Base-by-base conservation (phyloP, 2,113 vertebrate species). In the Sapajus apella region DNA sequence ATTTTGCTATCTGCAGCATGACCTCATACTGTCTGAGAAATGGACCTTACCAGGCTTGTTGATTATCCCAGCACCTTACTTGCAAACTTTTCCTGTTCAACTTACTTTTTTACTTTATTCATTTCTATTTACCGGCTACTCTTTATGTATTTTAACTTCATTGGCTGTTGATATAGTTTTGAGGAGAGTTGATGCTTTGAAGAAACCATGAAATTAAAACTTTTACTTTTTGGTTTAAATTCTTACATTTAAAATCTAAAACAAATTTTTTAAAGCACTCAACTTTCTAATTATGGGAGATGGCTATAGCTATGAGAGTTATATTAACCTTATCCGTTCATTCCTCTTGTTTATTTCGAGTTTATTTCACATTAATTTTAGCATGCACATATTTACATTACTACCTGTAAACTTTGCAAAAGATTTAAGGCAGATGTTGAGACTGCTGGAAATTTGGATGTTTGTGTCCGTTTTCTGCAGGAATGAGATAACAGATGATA, bases 1-100 rank as follows among this genome's bases (percentile, higher is more conserved):
- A 77, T 88, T 91, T 83, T 66, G 73, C 92, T 97, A 92, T 98
- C 95, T 96, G 50, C 88, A 50, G 81, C 43, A 87, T 97, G 96
- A 97, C 95, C 72, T 98, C 96, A 97, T 76, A 18, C 64, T 17
- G 83, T 77, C 89, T 94, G 85, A 94, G 80, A 88, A 92, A 43
- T n/a, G 89, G 56, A 85, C 76, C 72, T 83, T 47, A 86, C 64
- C 61, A 81, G 52, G 32, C 91, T 95, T 84, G 27, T 43, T 61
- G 87, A 68, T 96, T 87, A 92, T 47, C n/a, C 64, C 23, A 27
- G 40, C 1, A 47, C 43, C 80, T 82, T 55, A 83, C 55, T 91
- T 85, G 37, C 27, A 47, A 76, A 68, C 8, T 55, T 73, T 73
- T 66, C 64, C 25, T 93, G 56, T 77, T 91, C 82, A 27, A 27